These are phyloP conservation scores for Hydra vulgaris DNA, from an alignment of 30 jellyfish, hydroid and myxozoan species.

Conservation along the genomic window DNA sequence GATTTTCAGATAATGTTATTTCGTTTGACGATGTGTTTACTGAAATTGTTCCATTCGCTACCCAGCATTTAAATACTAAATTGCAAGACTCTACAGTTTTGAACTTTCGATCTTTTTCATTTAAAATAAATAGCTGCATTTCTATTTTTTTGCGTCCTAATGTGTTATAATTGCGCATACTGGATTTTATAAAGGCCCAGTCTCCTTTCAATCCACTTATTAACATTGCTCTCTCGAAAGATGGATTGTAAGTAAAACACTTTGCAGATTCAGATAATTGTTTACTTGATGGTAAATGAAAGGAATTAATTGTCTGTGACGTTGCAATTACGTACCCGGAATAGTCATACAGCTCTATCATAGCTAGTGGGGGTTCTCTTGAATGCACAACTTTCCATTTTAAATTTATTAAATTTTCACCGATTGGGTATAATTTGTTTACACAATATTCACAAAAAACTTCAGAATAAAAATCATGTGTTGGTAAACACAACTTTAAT, in stretches of 20 bases:
- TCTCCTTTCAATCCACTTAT: background rate
- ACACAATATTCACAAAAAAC: background rate
- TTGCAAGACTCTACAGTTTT: too few relatives aligned
- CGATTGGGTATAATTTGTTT: background rate
- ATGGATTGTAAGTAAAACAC: conserved; percentile 1
- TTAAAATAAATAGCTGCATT: background rate
- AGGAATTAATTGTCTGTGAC: conserved; percentile 15
- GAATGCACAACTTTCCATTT: conserved; percentile 32
- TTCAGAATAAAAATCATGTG: background rate
- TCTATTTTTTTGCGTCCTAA: background rate
- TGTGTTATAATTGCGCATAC: too few relatives aligned
- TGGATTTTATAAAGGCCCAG: conserved; percentile 16
- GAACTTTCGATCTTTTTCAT: background rate
- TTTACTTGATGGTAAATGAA: background rate
- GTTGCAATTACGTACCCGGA: conserved; percentile 10
- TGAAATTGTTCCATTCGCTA: conserved; percentile 3
- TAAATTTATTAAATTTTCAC: background rate
- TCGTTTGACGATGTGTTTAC: conserved; percentile 31
- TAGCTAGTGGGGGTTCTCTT: conserved; percentile 12
- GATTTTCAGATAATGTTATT: conserved; percentile 16
- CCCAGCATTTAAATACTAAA: background rate
- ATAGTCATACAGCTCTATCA: conserved; percentile 8
- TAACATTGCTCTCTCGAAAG: conserved; percentile 24
- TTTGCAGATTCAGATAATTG: conserved; percentile 4
- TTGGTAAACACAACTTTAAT: background rate